Evolutionary conservation across 2,113 vertebrate genomes (phyloP), one percentile per base, ranked within the genome.

Genomic region (Phyllostomus discolor): DNA sequence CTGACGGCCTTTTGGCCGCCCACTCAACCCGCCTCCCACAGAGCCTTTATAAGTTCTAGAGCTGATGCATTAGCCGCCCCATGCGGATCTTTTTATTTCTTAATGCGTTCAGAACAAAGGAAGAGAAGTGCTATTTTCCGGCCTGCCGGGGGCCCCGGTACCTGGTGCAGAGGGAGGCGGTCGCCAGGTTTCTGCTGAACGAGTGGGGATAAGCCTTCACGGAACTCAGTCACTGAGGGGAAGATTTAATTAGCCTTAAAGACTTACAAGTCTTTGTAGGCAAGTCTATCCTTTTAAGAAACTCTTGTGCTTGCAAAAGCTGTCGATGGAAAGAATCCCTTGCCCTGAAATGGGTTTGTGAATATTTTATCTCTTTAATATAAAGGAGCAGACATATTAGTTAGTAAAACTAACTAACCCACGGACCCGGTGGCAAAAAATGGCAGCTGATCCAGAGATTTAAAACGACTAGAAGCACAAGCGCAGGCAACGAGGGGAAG

Each of bases 181-280:
- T 73, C 33, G 10, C 28, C n/a, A 19, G 4, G 66, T 26, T 79
- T 92, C 54, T 89, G 35, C 50, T 91, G 54, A 90, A n/a, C 66
- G 26, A 84, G 69, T 70, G 70, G 41, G 79, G 50, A 81, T 35
- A 93, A 88, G 69, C 72, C 35, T 83, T 66, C 81, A 82, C 84
- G 10, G 14, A 93, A 90, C 50, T 75, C 62, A 69, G 1, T 59
- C 87, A 73, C 16, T 52, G 33, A 85, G 20, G 88, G 24, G 66
- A 57, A 91, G 35, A 90, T 67, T n/a, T 76, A 92, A 87, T 90
- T 95, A 88, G 62, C 46, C 62, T 92, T 84, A 69, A 88, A 48
- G 15, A 70, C 70, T 64, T 19, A 31, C 79, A 87, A 92, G 5
- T 46, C n/a, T n/a, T n/a, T n/a, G n/a, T n/a, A n/a, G n/a, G n/a